Base-by-base conservation (phyloP, 2,888 invertebrate genomes). In the Chloroclystis v-ata region DNA sequence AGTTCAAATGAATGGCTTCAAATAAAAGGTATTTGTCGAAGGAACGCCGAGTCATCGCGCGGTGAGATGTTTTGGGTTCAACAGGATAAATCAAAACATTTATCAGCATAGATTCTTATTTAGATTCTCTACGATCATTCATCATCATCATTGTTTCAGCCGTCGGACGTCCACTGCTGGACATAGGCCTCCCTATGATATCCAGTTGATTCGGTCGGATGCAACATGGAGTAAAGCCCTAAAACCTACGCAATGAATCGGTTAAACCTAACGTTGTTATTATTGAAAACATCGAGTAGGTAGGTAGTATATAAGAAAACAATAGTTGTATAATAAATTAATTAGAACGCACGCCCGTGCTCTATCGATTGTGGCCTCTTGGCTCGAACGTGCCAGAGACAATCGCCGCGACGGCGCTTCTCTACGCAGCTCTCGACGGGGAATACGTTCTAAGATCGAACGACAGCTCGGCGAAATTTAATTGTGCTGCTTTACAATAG, bases 351-450 rank as follows among this genome's bases (percentile, higher is more conserved):
- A 80, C 84, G 82, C 81, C 75, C 85, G 85, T 85, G 85, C 84
- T 79, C 81, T 84, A 85, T 85, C 85, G 85, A 85, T 85, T 85
- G 84, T 82, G 82, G 81, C 79, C 82, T 82, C 82, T 82, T 82
- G 72, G 72, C 75, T 66, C 81, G 83, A 81, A 85, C 85, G 85
- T 85, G 85, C 84, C 83, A 70, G 74, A 83, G 80, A 85, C 85
- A 85, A 85, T 85, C 83, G 82, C 75, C 79, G 81, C 82, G 75
- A 73, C 79, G 78, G 82, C 82, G 85, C 85, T 85, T 83, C 83
- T 82, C 77, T 78, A 84, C 85, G 85, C 83, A 84, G 66, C 70
- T 62, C 55, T 54, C 56, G 54, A 58, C 39, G 35, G 20, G 14
- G 41, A 57, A 65, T 72, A 72, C 60, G 59, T 46, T 64, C 33